phyloP scores from a whole-genome alignment of 2,113 vertebrate genomes.

The Jaculus jaculus region DNA sequence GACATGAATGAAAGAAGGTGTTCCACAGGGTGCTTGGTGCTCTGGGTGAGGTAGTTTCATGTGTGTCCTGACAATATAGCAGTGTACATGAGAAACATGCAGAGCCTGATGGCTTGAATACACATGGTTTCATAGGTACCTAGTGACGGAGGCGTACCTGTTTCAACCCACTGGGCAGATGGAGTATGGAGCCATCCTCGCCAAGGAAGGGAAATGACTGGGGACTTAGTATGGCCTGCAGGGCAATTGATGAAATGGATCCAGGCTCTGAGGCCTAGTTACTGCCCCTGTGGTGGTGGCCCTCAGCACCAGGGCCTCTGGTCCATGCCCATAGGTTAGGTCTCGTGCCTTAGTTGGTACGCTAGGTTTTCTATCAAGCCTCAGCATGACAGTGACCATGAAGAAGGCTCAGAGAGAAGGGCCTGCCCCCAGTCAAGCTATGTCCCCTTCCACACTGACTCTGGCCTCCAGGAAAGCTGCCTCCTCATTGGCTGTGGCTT shows the following conservation, averaged over 20 bases:
- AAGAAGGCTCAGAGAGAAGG: neutral
- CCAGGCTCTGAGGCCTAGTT: neutral
- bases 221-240: neutral
- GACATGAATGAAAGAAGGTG: neutral
- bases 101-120: rapidly evolving
- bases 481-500: rapidly evolving
- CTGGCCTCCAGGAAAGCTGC: neutral
- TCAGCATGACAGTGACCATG: neutral
- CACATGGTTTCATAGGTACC: neutral
- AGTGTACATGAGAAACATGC: rapidly evolving
- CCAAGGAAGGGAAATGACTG: neutral
- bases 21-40: neutral
- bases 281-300: neutral
- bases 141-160: neutral
- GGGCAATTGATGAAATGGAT: neutral
- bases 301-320: neutral
- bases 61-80: rapidly evolving
- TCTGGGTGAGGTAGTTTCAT: neutral
- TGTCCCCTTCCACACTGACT: neutral
- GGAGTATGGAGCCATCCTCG: rapidly evolving
- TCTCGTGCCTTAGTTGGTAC: neutral
- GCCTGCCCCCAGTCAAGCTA: rapidly evolving
- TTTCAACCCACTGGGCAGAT: neutral
- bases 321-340: neutral
- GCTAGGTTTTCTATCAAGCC: neutral